These are phyloP conservation scores for Threskiornis aethiopicus DNA, from an alignment of 2,797 vertebrate genomes.

Conservation along the genomic window DNA sequence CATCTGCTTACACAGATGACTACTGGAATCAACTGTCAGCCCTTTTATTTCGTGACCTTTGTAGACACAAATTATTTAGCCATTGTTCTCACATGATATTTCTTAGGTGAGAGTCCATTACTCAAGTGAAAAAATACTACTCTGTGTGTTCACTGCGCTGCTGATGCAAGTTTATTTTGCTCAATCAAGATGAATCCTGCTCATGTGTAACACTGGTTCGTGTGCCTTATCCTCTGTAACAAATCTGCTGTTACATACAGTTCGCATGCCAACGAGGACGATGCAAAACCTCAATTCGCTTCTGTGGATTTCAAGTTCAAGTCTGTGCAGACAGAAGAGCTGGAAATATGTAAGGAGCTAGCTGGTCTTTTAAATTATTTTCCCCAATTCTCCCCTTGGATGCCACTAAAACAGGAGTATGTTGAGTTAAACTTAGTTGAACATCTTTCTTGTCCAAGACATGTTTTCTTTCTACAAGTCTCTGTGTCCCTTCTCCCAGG, in stretches of 20 bases:
- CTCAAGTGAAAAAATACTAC: not conserved
- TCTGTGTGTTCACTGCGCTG: fast-evolving
- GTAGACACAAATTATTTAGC: not conserved
- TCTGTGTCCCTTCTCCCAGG: not conserved
- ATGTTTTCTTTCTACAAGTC: not conserved
- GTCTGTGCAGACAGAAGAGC: not conserved
- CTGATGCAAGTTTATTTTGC: not conserved
- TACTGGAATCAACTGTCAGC: not conserved
- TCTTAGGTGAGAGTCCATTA: not conserved
- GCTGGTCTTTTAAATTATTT: not conserved
- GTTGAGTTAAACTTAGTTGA: not conserved
- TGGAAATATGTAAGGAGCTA: fast-evolving
- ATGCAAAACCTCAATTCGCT: not conserved
- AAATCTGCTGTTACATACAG: no score
- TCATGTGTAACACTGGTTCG: not conserved
- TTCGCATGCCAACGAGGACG: not conserved
- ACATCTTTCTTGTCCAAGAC: not conserved
- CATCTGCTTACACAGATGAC: not conserved
- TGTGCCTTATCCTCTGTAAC: not conserved
- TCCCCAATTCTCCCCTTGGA: not conserved
- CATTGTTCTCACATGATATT: not conserved
- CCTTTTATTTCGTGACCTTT: not conserved
- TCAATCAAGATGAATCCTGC: not conserved
- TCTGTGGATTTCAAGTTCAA: not conserved
- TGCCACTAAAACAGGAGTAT: not conserved